phyloP scores from a whole-genome alignment of 2,113 vertebrate genomes.

The Chloebia gouldiae region DNA sequence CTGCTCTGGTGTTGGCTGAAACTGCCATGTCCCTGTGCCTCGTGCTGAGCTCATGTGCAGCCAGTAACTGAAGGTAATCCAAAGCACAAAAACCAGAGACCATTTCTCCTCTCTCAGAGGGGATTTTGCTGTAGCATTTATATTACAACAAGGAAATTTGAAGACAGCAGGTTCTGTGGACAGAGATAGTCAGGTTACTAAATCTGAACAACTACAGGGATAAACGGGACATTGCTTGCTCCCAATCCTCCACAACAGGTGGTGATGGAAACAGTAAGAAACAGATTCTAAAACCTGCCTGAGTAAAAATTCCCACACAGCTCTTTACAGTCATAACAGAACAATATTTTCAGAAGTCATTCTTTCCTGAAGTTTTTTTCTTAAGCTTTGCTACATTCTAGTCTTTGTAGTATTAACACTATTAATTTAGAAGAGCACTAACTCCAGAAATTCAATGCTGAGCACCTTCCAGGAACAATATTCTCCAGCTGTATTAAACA shows the following conservation, averaged over 20 bases:
- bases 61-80: background rate
- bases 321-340: background rate
- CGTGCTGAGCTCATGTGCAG: fast-evolving
- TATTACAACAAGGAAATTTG: background rate
- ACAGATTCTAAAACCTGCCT: background rate
- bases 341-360: background rate
- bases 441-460: background rate
- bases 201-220: background rate
- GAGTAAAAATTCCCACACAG: background rate
- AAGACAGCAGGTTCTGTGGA: background rate
- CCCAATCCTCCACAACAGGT: background rate
- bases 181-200: background rate
- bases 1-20: background rate
- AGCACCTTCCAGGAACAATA: background rate
- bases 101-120: background rate
- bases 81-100: background rate
- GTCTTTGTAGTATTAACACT: background rate
- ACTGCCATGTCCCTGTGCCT: background rate
- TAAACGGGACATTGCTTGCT: background rate
- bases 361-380: background rate
- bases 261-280: background rate
- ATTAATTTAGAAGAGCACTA: background rate
- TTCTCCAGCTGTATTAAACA: background rate
- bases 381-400: background rate
- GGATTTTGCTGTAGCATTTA: background rate